Conservation (phyloP, 2,113 vertebrate genomes). For the Pao palembangensis region DNA sequence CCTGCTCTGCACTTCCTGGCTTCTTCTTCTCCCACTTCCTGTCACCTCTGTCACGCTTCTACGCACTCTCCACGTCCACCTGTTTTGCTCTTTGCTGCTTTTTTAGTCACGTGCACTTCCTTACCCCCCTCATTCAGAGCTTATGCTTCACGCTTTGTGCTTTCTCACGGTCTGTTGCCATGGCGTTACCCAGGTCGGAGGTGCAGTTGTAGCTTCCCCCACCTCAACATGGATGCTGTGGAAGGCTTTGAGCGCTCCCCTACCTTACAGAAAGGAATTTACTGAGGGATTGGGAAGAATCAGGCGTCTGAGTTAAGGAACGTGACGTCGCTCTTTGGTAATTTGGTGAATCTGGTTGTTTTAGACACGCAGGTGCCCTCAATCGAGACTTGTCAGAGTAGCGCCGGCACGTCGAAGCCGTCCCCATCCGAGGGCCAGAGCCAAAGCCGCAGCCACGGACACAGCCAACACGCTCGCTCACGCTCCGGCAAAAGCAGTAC, state of each 20-base stretch:
- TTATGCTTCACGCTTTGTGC: slow-evolving; percentile 69
- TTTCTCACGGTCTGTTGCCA: slow-evolving; percentile 63
- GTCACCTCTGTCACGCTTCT: slow-evolving; percentile 8
- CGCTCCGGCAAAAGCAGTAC: slow-evolving; percentile 92
- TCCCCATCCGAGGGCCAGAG: slow-evolving; percentile 87
- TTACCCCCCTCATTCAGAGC: slow-evolving; percentile 50
- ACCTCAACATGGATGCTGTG: slow-evolving; percentile 47
- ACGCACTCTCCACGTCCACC: not conserved
- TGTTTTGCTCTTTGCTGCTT: slow-evolving; percentile 28
- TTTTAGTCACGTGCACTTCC: slow-evolving; percentile 20
- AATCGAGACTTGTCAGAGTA: slow-evolving; percentile 99
- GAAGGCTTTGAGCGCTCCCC: slow-evolving; percentile 62
- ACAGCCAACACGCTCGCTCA: slow-evolving; percentile 81
- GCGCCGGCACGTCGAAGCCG: slow-evolving; percentile 93
- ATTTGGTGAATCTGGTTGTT: slow-evolving; percentile 77
- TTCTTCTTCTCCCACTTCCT: slow-evolving; percentile 14
- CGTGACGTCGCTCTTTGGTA: slow-evolving; percentile 39
- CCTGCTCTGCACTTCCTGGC: slow-evolving; percentile 9
- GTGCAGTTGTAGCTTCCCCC: slow-evolving; percentile 48
- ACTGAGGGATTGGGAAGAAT: not conserved
- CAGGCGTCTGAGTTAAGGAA: no score
- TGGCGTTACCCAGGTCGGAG: slow-evolving; percentile 53
- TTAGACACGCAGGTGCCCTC: slow-evolving; percentile 94
- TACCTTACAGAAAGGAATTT: slow-evolving; percentile 27
- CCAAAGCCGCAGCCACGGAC: slow-evolving; percentile 73